phyloP scores from a whole-genome alignment of 35 echinoderm and acorn worm species.

The Anneissia japonica region DNA sequence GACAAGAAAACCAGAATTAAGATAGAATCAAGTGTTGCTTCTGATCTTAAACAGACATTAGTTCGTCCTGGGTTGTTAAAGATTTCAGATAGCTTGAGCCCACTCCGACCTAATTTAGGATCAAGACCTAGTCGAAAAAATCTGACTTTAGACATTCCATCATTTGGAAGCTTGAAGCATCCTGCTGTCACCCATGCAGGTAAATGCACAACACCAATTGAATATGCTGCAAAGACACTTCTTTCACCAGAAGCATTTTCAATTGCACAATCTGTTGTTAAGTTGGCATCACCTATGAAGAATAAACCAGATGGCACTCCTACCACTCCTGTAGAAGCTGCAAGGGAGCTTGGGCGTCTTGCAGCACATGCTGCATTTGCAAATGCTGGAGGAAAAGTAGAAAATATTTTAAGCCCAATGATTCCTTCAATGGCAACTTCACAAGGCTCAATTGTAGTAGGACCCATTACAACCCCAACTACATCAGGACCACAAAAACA shows the following conservation, averaged over 20 bases:
- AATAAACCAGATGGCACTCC: slow-evolving; percentile 83
- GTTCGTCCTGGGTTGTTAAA: neutral
- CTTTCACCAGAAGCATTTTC: slow-evolving; percentile 89
- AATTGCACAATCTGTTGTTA: slow-evolving; percentile 92
- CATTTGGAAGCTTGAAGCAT: neutral
- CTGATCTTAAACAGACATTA: neutral
- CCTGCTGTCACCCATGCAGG: neutral
- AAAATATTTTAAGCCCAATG: slow-evolving; percentile 59
- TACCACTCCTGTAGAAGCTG: slow-evolving; percentile 82
- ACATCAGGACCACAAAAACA: slow-evolving; percentile 63
- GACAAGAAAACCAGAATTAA: neutral
- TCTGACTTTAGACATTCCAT: neutral
- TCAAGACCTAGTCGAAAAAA: neutral
- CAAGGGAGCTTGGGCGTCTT: slow-evolving; percentile 73
- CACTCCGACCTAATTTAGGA: neutral
- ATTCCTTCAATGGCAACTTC: slow-evolving; percentile 24
- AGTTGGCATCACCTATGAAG: slow-evolving; percentile 76
- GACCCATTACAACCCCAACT: slow-evolving; percentile 94
- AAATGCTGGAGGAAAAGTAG: slow-evolving; percentile 91
- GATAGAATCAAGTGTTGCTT: neutral
- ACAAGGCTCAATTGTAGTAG: slow-evolving; percentile 69
- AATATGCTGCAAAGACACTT: slow-evolving; percentile 55
- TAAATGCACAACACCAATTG: slow-evolving; percentile 1
- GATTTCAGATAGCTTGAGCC: neutral
- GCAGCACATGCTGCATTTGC: slow-evolving; percentile 92